Percentiles rank a stretch among this genome's conserved stretches.
Conservation (phyloP, 2,888 invertebrate species). For the Thumatha senex region DNA sequence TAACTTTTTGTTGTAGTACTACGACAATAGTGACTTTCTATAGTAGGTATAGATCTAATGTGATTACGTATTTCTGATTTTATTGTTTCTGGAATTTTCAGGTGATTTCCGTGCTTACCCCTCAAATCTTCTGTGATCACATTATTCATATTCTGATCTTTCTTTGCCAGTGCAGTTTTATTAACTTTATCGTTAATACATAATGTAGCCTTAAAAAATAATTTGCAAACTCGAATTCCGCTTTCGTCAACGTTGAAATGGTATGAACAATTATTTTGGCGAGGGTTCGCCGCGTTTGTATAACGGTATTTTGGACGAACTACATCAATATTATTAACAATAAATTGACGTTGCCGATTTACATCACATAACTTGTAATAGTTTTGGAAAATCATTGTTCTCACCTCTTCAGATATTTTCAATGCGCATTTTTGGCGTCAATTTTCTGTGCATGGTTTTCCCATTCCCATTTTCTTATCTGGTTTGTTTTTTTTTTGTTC, state of each 20-base stretch:
- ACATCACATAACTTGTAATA: not conserved
- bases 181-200: not conserved
- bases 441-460: slow-evolving; percentile 12
- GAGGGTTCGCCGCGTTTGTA: not conserved
- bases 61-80: slow-evolving; percentile 9
- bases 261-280: not conserved
- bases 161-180: not conserved
- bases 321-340: not conserved
- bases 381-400: not conserved
- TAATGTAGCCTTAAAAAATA: not conserved
- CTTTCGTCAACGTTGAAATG: not conserved
- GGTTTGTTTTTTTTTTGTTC: slow-evolving; percentile 11
- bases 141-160: not conserved
- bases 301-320: not conserved
- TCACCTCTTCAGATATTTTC: slow-evolving; percentile 1
- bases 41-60: slow-evolving; percentile 11
- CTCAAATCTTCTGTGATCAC: not conserved
- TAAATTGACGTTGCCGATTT: not conserved
- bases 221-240: not conserved
- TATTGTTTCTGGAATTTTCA: not conserved
- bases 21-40: slow-evolving; percentile 11
- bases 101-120: not conserved
- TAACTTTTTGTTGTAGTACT: slow-evolving; percentile 7
- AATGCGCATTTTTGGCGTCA: slow-evolving; percentile 12
- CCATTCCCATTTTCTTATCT: slow-evolving; percentile 11